Evolutionary conservation across 2,797 vertebrate species (phyloP), one percentile per base, ranked within the genome.

Genomic region (Oophaga sylvatica): DNA sequence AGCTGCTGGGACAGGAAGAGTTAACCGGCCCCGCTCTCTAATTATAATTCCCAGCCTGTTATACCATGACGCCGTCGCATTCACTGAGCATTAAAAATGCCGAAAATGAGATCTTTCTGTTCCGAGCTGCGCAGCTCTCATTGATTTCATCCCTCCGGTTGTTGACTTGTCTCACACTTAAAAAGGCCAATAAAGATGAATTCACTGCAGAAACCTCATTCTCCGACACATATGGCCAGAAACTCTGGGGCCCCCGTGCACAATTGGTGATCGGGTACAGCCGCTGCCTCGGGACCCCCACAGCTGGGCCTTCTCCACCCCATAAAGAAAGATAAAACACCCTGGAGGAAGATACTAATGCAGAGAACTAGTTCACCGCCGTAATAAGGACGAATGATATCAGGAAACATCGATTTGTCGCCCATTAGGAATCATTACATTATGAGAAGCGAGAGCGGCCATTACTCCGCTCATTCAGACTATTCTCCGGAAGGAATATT

Each of bases 371-470:
- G 71, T 62, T 88, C 77, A 84, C 63, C 63, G 76, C 78, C 62
- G 26, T 88, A 84, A 84, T 84, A 80, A 80, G 60, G 82, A 84
- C 63, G 84, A 80, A 80, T 84, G 65, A 88, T 53, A 65, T 48
- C 35, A 35, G 45, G 81, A 73, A 80, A 84, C 79, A 80, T 84
- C 82, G 62, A 84, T 88, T 73, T 75, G 76, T 53, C 65, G 35
- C 76, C 73, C 83, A 88, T 84, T 88, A 88, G 63, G 82, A 29
- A 71, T 71, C 67, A 71, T 88, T 88, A 88, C 17, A 53, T 60
- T 48, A 67, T 56, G 63, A 68, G 63, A 75, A 60, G 62, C 57
- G 57, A 80, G 73, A 70, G 35, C 13, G 57, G 76, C 17, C 56
- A 75, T 88, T 84, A 80, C 16, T 84, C 87, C 71, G 53, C 48